Conservation (phyloP, 2,888 invertebrate species). For the Platypus cylindrus region DNA sequence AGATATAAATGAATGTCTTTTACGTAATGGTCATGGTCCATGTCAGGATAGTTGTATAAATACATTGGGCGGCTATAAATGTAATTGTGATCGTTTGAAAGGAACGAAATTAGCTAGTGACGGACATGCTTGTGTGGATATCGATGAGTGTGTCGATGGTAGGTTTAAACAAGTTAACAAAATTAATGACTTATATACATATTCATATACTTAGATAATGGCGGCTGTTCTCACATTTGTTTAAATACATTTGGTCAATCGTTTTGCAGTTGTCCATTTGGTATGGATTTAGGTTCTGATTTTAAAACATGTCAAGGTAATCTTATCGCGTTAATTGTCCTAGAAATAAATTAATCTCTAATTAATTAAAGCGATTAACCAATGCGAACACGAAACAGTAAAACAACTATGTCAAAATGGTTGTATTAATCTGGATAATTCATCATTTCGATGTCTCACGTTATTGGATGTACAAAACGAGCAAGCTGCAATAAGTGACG, state of each 20-base stretch:
- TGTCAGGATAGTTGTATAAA: slow-evolving; percentile 51
- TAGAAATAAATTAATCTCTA: slow-evolving; percentile 2
- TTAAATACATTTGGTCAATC: slow-evolving; percentile 38
- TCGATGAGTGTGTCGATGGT: slow-evolving; percentile 35
- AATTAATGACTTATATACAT: neutral
- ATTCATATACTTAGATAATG: slow-evolving; percentile 25
- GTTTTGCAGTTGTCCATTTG: slow-evolving; percentile 32
- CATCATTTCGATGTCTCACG: slow-evolving; percentile 40
- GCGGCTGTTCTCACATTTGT: slow-evolving; percentile 48
- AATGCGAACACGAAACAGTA: slow-evolving; percentile 41
- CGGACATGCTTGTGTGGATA: slow-evolving; percentile 45
- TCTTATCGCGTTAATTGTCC: neutral
- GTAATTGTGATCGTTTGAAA: slow-evolving; percentile 43
- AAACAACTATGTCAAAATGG: slow-evolving; percentile 23
- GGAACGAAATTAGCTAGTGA: slow-evolving; percentile 45
- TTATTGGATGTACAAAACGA: slow-evolving; percentile 19
- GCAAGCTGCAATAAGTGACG: slow-evolving; percentile 16
- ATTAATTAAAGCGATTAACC: slow-evolving; percentile 56
- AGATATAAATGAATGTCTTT: slow-evolving; percentile 35
- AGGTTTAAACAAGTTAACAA: neutral
- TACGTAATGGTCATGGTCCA: slow-evolving; percentile 36
- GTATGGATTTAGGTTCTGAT: slow-evolving; percentile 28
- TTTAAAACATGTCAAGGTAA: slow-evolving; percentile 31
- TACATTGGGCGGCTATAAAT: slow-evolving; percentile 35
- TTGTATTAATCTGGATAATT: slow-evolving; percentile 54